A percentile compares a stretch with the other conserved stretches of the same genome.
Conservation (phyloP, 2,797 vertebrate genomes). For the Rhodeus uyekii region DNA sequence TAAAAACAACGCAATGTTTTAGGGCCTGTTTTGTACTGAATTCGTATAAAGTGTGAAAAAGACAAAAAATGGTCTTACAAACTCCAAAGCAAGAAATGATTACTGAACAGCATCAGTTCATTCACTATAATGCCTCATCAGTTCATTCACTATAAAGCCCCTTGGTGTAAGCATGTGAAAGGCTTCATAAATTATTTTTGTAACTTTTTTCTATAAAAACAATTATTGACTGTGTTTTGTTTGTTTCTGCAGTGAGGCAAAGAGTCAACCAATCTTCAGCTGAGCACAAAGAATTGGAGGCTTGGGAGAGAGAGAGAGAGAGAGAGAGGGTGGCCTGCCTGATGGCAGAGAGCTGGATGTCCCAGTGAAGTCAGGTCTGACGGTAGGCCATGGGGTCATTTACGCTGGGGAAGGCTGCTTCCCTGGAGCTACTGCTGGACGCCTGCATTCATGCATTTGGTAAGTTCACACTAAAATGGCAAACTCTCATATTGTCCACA, state of each 20-base stretch:
- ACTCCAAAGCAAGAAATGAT: not conserved
- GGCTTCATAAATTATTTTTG: constrained; percentile 5
- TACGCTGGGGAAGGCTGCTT: constrained; percentile 88
- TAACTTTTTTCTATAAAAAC: not conserved
- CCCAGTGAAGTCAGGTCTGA: constrained; percentile 72
- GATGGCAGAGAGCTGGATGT: constrained; percentile 68
- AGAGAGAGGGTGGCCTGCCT: not conserved
- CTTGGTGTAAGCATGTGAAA: constrained; percentile 33
- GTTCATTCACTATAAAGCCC: constrained; percentile 4
- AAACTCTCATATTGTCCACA: not conserved
- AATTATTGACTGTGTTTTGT: constrained; percentile 14
- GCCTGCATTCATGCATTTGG: constrained; percentile 90
- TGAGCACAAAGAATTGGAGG: not conserved
- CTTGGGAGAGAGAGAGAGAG: not conserved
- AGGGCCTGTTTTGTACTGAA: not conserved
- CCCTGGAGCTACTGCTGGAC: constrained; percentile 85
- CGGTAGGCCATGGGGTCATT: constrained; percentile 86
- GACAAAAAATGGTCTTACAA: not conserved
- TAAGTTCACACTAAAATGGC: constrained; percentile 62
- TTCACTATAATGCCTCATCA: constrained; percentile 11
- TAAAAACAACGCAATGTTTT: not conserved
- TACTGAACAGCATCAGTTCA: constrained; percentile 14
- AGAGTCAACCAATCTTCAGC: not conserved
- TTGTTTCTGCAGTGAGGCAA: constrained; percentile 33
- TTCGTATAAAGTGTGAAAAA: not conserved